Conservation (phyloP, 2,888 invertebrate genomes). For the Pediacus dermestoides region DNA sequence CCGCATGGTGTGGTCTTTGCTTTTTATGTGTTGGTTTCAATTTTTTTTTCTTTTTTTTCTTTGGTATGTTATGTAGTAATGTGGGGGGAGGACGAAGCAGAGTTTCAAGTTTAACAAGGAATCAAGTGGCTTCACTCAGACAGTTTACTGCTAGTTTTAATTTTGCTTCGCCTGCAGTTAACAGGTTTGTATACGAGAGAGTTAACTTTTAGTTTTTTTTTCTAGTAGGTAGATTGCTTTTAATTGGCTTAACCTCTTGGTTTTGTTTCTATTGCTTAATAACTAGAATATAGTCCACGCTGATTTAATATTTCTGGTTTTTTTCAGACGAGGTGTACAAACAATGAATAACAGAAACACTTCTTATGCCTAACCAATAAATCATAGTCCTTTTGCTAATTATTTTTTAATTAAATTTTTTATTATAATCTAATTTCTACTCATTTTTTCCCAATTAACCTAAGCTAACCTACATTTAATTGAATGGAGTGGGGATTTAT, state of each 20-base stretch:
- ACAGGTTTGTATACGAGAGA: constrained; percentile 52
- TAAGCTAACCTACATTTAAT: constrained; percentile 6
- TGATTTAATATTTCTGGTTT: too few species aligned
- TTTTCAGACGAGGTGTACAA: constrained; percentile 38
- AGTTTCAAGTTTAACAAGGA: constrained; percentile 56
- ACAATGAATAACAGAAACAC: constrained; percentile 31
- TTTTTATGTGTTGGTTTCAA: constrained; percentile 11
- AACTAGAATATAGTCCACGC: neutral
- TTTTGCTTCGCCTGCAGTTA: constrained; percentile 50
- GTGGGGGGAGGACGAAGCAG: constrained; percentile 53
- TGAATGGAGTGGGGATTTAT: neutral
- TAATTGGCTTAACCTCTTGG: too few species aligned
- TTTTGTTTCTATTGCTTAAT: too few species aligned
- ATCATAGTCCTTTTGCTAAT: constrained; percentile 5
- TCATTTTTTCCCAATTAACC: too few species aligned
- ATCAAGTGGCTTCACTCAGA: constrained; percentile 56
- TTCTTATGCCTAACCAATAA: constrained; percentile 33
- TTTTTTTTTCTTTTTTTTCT: constrained; percentile 11
- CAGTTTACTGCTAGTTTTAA: constrained; percentile 54
- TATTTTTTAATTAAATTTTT: too few species aligned
- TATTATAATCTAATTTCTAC: constrained; percentile 7
- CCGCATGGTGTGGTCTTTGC: constrained; percentile 11
- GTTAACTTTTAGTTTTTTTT: too few species aligned
- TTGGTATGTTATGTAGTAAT: constrained; percentile 40
- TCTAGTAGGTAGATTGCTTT: too few species aligned